Evolutionary conservation across 2,888 invertebrate species (phyloP).

Genomic region (Desoria tigrina): DNA sequence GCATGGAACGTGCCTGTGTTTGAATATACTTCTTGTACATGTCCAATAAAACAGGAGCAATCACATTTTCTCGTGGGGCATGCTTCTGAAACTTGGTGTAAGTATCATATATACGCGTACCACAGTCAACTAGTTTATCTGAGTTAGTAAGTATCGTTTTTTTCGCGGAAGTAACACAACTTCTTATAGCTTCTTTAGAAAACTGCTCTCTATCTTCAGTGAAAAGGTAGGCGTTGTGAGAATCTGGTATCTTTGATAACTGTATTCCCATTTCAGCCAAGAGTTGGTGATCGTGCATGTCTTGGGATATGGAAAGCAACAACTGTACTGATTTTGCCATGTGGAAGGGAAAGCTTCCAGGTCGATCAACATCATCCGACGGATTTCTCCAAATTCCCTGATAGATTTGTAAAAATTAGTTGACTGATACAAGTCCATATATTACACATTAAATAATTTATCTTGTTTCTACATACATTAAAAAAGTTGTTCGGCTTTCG

Average conservation of each 20-base stretch:
- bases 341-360: slow-evolving; percentile 88
- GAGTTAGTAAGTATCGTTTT: slow-evolving; percentile 12
- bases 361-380: slow-evolving; percentile 82
- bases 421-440: not conserved
- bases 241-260: slow-evolving; percentile 76
- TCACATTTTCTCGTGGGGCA: slow-evolving; percentile 42
- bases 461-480: slow-evolving; percentile 64
- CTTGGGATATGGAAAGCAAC: slow-evolving; percentile 76
- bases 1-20: not conserved
- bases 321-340: slow-evolving; percentile 82
- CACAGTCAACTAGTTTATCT: slow-evolving; percentile 42
- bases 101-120: slow-evolving; percentile 49
- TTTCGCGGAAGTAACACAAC: slow-evolving; percentile 66
- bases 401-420: slow-evolving; percentile 31
- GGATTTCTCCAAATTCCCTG: slow-evolving; percentile 91
- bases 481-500: slow-evolving; percentile 84
- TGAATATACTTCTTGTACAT: slow-evolving; percentile 63
- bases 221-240: slow-evolving; percentile 81
- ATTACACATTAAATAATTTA: not conserved
- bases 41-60: slow-evolving; percentile 58
- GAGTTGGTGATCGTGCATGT: slow-evolving; percentile 76
- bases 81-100: slow-evolving; percentile 50
- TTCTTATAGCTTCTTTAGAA: slow-evolving; percentile 74
- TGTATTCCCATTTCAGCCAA: slow-evolving; percentile 78
- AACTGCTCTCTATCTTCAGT: slow-evolving; percentile 81